Evolutionary conservation across 2,888 invertebrate species (phyloP), one percentile per base, ranked within the genome.

Genomic region (Lacanobia wlatinum): DNA sequence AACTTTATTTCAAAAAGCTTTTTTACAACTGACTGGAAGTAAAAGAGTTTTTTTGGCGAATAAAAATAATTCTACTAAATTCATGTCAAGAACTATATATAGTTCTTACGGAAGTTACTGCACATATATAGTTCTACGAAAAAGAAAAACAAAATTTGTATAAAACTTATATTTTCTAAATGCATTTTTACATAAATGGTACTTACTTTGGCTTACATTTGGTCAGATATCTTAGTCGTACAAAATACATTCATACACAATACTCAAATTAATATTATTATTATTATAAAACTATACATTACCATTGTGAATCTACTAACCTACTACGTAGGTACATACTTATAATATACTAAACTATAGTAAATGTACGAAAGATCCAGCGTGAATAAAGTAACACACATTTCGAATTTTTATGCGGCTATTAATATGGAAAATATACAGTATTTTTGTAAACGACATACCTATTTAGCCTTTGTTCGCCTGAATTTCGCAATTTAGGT

Each of bases 131-230:
- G 4, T 34, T 28, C 3, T 28, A 28, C 6, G 12, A 43, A 43
- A 43, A 43, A 43, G 1, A 46, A 48, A 48, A 18, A 48, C 18
- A 48, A 48, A 1, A 75, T 78, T 76, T 79, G 67, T 84, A 84
- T 10, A 74, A 84, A 84, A 71, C 79, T 76, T 86, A 86, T 84
- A 82, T 80, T 80, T 80, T 79, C 84, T 82, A 86, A 87, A 88
- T 87, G 87, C 87, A 82, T 56, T 80, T 83, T 86, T 71, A 80
- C 61, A 80, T 76, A 73, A 74, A 81, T 78, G 73, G 63, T 78
- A 81, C 77, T 48, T 48, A 48, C 48, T 85, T 86, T 75, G 72
- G 74, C 65, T 74, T 67, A 82, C 38, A 67, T 73, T 84, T 78
- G 73, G 70, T 76, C 78, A 66, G 12, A 72, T 69, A 34, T 46